Percentiles rank a stretch among this genome's conserved stretches.
Evolutionary conservation across 2,888 invertebrate genomes (phyloP).

Genomic region (Hypomecis punctinalis): DNA sequence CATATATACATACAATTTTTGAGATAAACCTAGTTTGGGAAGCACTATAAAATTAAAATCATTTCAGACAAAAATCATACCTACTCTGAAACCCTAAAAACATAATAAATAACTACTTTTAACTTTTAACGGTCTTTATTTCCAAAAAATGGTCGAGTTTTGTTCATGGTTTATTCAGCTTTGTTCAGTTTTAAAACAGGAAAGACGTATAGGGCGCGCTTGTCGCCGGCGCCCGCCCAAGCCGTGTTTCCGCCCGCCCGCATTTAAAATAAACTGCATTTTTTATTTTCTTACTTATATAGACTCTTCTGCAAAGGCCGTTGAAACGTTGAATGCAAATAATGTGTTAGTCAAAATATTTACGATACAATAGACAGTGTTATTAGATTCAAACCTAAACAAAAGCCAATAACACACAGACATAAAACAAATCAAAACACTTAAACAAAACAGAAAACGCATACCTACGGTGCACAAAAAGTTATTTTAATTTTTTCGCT

Average conservation of each 20-base stretch:
- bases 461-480: too few relatives aligned
- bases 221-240: constrained; percentile 71
- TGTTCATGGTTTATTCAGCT: constrained; percentile 45
- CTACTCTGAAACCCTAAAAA: too few relatives aligned
- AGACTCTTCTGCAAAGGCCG: constrained; percentile 7
- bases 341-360: neutral
- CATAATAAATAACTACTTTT: neutral
- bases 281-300: constrained; percentile 51
- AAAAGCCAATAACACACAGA: too few relatives aligned
- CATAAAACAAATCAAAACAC: too few relatives aligned
- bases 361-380: neutral
- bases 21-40: too few relatives aligned
- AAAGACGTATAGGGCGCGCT: constrained; percentile 59
- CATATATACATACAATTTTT: too few relatives aligned
- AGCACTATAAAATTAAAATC: too few relatives aligned
- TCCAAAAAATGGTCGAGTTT: constrained; percentile 43
- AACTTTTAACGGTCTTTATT: neutral
- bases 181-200: constrained; percentile 65
- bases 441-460: too few relatives aligned
- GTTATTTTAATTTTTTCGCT: too few relatives aligned
- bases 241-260: constrained; percentile 70
- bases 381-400: neutral
- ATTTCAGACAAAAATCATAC: too few relatives aligned
- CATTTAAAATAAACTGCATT: constrained; percentile 75
- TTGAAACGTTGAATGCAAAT: constrained; percentile 9